phyloP scores from a whole-genome alignment of 2,113 vertebrate genomes.

The Gavia stellata region DNA sequence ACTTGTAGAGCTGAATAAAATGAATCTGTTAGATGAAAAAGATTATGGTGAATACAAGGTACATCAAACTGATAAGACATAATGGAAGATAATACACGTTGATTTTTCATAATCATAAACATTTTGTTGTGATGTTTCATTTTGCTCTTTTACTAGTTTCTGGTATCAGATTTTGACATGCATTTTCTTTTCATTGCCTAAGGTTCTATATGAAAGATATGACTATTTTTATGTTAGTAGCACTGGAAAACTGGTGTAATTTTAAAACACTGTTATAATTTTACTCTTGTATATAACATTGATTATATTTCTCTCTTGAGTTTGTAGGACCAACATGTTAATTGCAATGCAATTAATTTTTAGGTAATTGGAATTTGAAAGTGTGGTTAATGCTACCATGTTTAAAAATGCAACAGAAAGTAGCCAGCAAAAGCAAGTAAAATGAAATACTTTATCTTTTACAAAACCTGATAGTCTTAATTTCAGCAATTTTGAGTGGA shows the following conservation, averaged over 20 bases:
- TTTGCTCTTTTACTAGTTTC: neutral
- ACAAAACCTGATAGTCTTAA: neutral
- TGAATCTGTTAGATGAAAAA: constrained; percentile 80
- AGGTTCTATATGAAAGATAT: neutral
- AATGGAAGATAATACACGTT: constrained; percentile 26
- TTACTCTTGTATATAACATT: neutral
- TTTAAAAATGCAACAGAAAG: neutral
- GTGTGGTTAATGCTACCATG: neutral
- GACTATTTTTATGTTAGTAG: neutral
- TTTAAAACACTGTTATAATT: neutral
- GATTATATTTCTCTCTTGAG: neutral
- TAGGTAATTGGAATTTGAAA: neutral
- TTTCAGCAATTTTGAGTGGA: neutral
- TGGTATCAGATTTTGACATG: neutral
- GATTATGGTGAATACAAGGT: constrained; percentile 92
- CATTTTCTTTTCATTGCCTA: neutral
- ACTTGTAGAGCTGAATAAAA: constrained; percentile 76
- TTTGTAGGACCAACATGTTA: neutral
- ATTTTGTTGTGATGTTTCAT: constrained; percentile 4
- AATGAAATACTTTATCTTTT: neutral
- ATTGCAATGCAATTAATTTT: neutral
- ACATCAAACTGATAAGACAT: constrained; percentile 1
- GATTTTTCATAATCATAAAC: constrained; percentile 7
- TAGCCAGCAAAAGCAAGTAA: neutral
- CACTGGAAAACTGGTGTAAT: neutral